Percentiles rank a stretch among this genome's conserved stretches.
Evolutionary conservation across 1,140 invertebrate genomes (phyloP).

Genomic region (Zaprionus nigranus): DNA sequence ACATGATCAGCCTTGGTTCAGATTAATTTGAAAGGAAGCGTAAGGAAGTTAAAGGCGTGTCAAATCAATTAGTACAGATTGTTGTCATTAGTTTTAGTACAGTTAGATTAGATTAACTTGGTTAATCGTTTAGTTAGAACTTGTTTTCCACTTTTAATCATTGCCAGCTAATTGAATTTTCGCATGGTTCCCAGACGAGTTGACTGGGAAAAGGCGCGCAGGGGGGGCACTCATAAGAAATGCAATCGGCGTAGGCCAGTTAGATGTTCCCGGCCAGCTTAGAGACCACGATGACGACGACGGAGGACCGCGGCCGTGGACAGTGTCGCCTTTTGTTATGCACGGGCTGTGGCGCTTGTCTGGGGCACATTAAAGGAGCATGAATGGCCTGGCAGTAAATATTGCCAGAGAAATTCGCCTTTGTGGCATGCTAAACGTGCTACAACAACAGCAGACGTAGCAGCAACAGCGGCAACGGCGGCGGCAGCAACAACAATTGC

Average conservation of each 20-base stretch:
- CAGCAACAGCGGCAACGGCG: slow-evolving; percentile 32
- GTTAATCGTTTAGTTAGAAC: background rate
- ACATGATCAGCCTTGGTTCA: no score
- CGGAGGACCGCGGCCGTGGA: background rate
- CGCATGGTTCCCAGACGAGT: slow-evolving; percentile 45
- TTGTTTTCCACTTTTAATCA: slow-evolving; percentile 13
- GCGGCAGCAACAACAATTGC: slow-evolving; percentile 58
- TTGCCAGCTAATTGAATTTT: slow-evolving; percentile 71
- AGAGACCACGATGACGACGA: slow-evolving; percentile 23
- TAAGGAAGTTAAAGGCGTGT: background rate
- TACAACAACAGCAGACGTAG: slow-evolving; percentile 35
- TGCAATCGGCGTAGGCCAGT: slow-evolving; percentile 72
- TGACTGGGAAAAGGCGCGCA: slow-evolving; percentile 34
- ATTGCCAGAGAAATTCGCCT: slow-evolving; percentile 76
- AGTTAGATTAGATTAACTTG: background rate
- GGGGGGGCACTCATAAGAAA: slow-evolving; percentile 56
- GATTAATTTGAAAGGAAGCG: no score
- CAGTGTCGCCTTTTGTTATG: slow-evolving; percentile 62
- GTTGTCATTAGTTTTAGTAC: background rate
- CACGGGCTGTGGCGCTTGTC: slow-evolving; percentile 79
- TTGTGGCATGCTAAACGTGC: slow-evolving; percentile 77
- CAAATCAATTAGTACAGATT: background rate
- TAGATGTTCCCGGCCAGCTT: slow-evolving; percentile 69
- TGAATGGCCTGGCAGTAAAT: slow-evolving; percentile 81
- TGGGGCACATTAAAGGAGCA: slow-evolving; percentile 81